Evolutionary conservation across 1,140 invertebrate genomes (phyloP), one percentile per base, ranked within the genome.

Genomic region (Latrodectus geometricus): DNA sequence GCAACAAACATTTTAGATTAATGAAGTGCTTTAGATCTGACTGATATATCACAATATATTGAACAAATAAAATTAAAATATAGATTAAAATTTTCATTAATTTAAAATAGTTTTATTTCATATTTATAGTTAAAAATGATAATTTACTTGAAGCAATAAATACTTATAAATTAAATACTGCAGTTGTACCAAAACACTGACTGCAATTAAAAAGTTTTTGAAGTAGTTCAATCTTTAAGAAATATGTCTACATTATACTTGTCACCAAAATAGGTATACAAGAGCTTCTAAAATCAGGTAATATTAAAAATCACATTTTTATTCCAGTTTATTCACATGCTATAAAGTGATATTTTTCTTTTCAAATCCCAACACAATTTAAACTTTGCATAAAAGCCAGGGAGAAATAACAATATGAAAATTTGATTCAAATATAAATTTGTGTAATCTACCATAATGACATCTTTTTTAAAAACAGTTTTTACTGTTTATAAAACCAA

Each of bases 271-370:
- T 49, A 77, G 83, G 83, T 86, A 5, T 68, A 77, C 75, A 86
- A 86, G 83, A 23, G 52, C 20, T 48, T 85, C 83, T 86, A 86
- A 86, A 86, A 86, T 72, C 83, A 86, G 75, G 35, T 86, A 61
- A 70, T 50, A 3, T 66, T 69, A 86, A 86, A 86, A 86, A 86
- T 72, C 73, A 86, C 68, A 50, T 74, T 76, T 61, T n/a, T 14
- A 76, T 48, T 73, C 50, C 35, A n/a, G 11, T 74, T 74, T 61
- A 50, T 49, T 21, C 35, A 61, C 35, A 86, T 66, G 75, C 49
- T 78, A 86, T 49, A 78, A 77, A 86, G 83, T 84, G 72, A 84
- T 79, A 49, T 52, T 86, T 77, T 72, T 86, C 66, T 85, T 78
- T 78, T 78, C 50, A 78, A 86, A 86, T 86, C 23, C 83, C 83